Conservation (phyloP, 2,113 vertebrate species). For the Heterotilapia buettikoferi region DNA sequence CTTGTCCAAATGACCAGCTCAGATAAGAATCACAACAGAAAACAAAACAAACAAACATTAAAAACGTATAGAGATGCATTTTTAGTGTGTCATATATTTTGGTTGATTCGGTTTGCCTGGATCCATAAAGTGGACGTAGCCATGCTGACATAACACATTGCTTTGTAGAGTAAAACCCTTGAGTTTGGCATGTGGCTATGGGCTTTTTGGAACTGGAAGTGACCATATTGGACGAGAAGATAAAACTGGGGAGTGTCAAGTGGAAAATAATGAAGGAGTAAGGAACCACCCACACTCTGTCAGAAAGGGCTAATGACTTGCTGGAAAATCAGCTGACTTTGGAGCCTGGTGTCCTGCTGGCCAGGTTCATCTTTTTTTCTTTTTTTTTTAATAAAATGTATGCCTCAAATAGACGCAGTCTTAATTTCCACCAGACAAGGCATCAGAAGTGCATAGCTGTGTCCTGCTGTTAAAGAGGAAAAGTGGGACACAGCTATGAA, state of each 20-base stretch:
- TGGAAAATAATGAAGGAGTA: not conserved
- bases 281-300: no score
- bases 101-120: not conserved
- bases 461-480: not conserved
- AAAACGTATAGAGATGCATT: not conserved
- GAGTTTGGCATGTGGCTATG: not conserved
- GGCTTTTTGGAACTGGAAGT: not conserved
- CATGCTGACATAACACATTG: not conserved
- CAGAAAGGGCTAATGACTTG: not conserved
- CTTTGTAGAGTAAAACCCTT: not conserved
- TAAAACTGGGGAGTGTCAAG: not conserved
- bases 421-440: not conserved
- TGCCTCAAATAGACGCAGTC: not conserved
- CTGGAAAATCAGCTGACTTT: not conserved
- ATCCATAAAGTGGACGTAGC: not conserved
- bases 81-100: not conserved
- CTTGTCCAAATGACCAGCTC: not conserved
- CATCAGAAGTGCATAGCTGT: not conserved
- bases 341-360: not conserved
- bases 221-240: not conserved
- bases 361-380: fast-evolving
- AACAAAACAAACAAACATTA: not conserved
- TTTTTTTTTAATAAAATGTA: fast-evolving
- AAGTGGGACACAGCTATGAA: not conserved
- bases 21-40: not conserved